Conservation (phyloP, 2,113 vertebrate genomes). For the Scopus umbretta region DNA sequence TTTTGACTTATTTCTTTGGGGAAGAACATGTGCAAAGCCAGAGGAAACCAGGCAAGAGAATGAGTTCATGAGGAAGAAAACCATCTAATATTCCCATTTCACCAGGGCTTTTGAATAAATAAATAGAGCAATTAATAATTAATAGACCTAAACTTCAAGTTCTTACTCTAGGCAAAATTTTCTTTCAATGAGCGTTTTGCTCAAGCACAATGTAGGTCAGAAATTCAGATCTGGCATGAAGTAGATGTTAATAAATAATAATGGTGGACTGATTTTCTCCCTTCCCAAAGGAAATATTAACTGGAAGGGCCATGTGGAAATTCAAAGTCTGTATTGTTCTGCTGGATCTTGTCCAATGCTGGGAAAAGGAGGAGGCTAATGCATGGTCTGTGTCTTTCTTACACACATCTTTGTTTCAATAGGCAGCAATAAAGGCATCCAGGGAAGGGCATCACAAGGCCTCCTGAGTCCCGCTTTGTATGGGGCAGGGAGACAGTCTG, state of each 20-base stretch:
- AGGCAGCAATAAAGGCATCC: background rate
- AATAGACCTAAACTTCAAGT: constrained; percentile 23
- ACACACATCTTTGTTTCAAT: background rate
- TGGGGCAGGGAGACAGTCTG: background rate
- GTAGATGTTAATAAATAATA: constrained; percentile 2
- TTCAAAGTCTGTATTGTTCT: background rate
- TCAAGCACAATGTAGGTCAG: constrained; percentile 42
- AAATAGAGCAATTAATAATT: constrained; percentile 45
- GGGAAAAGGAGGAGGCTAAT: background rate
- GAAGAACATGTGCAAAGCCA: background rate
- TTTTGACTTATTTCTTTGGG: background rate
- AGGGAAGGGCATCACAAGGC: background rate
- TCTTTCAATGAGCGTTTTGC: background rate
- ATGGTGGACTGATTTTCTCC: background rate
- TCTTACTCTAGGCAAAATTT: constrained; percentile 2
- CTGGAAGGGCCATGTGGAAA: background rate
- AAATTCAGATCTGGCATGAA: background rate
- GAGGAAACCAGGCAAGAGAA: background rate
- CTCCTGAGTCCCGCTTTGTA: background rate
- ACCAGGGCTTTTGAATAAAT: constrained; percentile 38
- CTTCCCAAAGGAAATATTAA: background rate
- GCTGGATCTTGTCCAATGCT: background rate
- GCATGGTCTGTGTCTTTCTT: background rate
- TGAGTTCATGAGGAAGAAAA: background rate
- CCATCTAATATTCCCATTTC: constrained; percentile 40